Percentiles rank a stretch among this genome's conserved stretches.
phyloP scores from a whole-genome alignment of 2,888 invertebrate genomes.

The Campopleginae sp. region DNA sequence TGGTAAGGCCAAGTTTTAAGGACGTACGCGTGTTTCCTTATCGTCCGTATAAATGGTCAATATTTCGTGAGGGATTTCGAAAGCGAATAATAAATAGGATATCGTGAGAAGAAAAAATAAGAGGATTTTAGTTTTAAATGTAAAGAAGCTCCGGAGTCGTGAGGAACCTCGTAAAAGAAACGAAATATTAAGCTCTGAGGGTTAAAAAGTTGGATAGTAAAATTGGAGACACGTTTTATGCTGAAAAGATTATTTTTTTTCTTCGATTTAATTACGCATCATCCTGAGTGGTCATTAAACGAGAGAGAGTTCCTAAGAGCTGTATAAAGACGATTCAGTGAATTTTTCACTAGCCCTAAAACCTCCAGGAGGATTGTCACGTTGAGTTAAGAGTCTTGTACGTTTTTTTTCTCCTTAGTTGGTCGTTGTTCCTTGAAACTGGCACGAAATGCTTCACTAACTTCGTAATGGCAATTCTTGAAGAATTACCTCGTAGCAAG shows the following conservation, averaged over 20 bases:
- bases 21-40: background rate
- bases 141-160: background rate
- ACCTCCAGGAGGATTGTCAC: conserved; percentile 17
- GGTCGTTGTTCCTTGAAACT: conserved; percentile 19
- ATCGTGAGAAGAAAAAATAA: conserved; percentile 3
- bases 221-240: background rate
- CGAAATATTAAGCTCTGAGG: background rate
- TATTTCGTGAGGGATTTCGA: background rate
- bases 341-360: conserved; percentile 17
- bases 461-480: conserved; percentile 50
- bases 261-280: background rate
- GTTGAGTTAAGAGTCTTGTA: conserved; percentile 26
- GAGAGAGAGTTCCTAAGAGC: background rate
- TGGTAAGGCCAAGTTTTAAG: background rate
- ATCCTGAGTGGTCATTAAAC: background rate
- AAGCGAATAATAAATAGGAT: background rate
- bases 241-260: background rate
- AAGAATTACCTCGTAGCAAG: conserved; percentile 26
- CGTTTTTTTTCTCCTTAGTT: background rate
- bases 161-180: too few relatives aligned
- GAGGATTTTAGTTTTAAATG: background rate
- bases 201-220: background rate
- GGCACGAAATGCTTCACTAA: conserved; percentile 51
- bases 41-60: background rate
- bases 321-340: conserved; percentile 13